Base-by-base conservation (phyloP, 2,797 vertebrate genomes). In the Hipposideros larvatus region DNA sequence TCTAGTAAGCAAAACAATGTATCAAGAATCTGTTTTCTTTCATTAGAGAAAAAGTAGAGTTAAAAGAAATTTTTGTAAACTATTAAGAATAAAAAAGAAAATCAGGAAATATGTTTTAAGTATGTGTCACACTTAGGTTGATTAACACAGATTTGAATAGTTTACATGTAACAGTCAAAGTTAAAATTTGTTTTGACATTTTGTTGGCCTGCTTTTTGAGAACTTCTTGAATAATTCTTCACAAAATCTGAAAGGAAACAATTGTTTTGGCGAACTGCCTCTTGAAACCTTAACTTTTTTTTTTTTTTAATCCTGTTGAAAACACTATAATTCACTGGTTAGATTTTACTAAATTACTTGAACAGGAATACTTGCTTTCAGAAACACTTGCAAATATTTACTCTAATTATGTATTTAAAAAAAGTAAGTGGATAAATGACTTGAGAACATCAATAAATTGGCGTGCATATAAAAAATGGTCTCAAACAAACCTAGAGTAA, bases 151-250 rank as follows among this genome's bases (percentile, higher is more conserved):
- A 74, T 75, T 63, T 92, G n/a, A 90, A 82, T 63, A 82, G 14
- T 83, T 96, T 96, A 82, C 1, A 48, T 0, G 4, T 37, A 59
- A 51, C 37, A 15, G 16, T 92, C 31, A 80, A 94, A 95, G 86
- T 88, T 75, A 95, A 91, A 86, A 73, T 28, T 90, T 87, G 34
- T 92, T 96, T 94, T 83, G 85, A 66, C 46, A 77, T 78, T 70
- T 87, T 96, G 11, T 79, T 92, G 77, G 48, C 18, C 3, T 83
- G 41, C 5, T 53, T 4, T 51, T 90, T 80, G 55, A 86, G 85
- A 92, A 89, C 11, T 80, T 96, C 77, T 82, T 87, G 28, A 86
- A 57, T 73, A 86, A 78, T 70, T 93, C 41, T 85, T 92, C n/a
- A 14, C 77, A 83, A 95, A 84, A 53, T 55, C 53, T 87, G 26